Percentiles rank a stretch among this genome's conserved stretches.
Conservation (phyloP, 2,888 invertebrate species). For the Epistrophe eligans region DNA sequence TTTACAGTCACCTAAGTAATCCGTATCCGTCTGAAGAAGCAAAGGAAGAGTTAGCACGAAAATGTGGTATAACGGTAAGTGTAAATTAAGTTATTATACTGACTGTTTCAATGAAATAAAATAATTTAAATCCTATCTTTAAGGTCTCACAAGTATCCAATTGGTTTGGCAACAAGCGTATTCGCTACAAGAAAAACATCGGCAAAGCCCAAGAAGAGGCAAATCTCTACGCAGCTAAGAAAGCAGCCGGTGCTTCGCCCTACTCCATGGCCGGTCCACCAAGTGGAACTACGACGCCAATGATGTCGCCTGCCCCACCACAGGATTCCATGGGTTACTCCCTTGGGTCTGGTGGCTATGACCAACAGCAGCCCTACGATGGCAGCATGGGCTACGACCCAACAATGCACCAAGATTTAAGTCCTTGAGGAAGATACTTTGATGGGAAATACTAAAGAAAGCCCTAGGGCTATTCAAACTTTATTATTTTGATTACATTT, state of each 20-base stretch:
- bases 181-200: conserved; percentile 99
- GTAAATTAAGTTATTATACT: conserved; percentile 27
- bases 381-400: conserved; percentile 96
- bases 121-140: not conserved
- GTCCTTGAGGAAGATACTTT: conserved; percentile 85
- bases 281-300: conserved; percentile 95
- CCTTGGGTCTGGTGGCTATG: conserved; percentile 95
- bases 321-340: conserved; percentile 97
- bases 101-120: not conserved
- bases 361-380: conserved; percentile 94
- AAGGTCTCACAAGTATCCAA: conserved; percentile 93
- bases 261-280: conserved; percentile 95
- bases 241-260: conserved; percentile 95
- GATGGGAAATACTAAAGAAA: conserved; percentile 78
- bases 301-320: conserved; percentile 97
- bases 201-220: conserved; percentile 99
- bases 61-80: conserved; percentile 98
- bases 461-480: conserved; percentile 53
- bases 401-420: conserved; percentile 93
- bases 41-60: conserved; percentile 99
- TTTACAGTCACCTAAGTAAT: conserved; percentile 99
- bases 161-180: conserved; percentile 99
- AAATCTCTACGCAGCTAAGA: conserved; percentile 99
- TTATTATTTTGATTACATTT: conserved; percentile 64
- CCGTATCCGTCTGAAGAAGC: conserved; percentile 99